Base-by-base conservation (phyloP, 2,113 vertebrate genomes). In the Regulus satrapa region DNA sequence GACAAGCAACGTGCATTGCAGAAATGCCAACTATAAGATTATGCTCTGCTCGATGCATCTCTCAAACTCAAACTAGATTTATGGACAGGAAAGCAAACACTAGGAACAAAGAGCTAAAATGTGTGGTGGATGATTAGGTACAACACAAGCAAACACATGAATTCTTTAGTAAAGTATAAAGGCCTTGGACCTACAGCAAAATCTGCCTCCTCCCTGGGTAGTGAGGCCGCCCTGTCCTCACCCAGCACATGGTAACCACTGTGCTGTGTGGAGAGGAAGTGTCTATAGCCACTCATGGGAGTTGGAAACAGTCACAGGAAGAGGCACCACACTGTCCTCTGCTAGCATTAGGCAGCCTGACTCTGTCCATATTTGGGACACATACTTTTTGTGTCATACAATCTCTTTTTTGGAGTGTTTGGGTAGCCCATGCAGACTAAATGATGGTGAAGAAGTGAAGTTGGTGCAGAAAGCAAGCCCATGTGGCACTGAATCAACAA, bases 281-380 rank as follows among this genome's bases (percentile, higher is more conserved):
- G 5, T 20, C 40, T 40, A 16, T 14, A 69, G 28, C 4, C 17
- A 32, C 32, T 34, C 0, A 0, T 13, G 43, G 46, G 8, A 8
- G 10, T 0, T 59, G 45, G 41, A 63, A 34, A 8, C 79, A 43
- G 20, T 29, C 18, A 10, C 18, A 28, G 28, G 13, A 86, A 16
- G 25, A 29, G 12, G 14, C 21, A 28, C 21, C 41, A 66, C 45
- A 24, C 26, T 34, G 18, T 49, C 14, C 8, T 23, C n/a, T 73
- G 41, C n/a, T 2, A 1, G 48, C 49, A 31, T 18, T 24, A 26
- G 59, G 32, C 34, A 59, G 34, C 15, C 14, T 38, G 21, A 17
- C 15, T 85, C 40, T 52, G n/a, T 46, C 28, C 0, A 0, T 64
- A 17, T 72, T 45, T 72, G 28, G 29, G n/a, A 28, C 15, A 62